Base-by-base conservation (phyloP, 2,113 vertebrate species). In the Ctenodactylus gundi region DNA sequence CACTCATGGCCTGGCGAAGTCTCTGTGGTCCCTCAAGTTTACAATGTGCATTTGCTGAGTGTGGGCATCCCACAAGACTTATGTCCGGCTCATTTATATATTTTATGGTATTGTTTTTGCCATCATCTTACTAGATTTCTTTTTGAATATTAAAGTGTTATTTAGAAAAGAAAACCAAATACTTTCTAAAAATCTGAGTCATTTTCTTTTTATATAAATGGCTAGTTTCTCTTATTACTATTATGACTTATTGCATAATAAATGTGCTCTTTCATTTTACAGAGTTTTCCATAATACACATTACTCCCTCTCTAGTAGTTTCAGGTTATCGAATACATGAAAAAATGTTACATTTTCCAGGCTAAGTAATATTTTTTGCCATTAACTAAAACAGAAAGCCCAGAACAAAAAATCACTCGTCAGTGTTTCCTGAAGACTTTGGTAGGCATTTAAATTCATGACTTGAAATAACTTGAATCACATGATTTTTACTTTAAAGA, bases 401-500 rank as follows among this genome's bases (percentile, higher is more conserved):
- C 6, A 75, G 55, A 83, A 77, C n/a, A 77, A n/a, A n/a, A 7
- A 88, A 31, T 7, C 36, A 2, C 1, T 49, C 25, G 25, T 58
- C 25, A 17, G 14, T 6, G 14, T 67, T 84, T 67, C 41, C 20
- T 46, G 34, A 65, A 65, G 70, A 81, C 65, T 60, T 21, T 39
- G 10, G 10, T 25, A 17, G 51, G 44, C 25, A 44, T 44, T 77
- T 41, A 83, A 72, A 75, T 72, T 78, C 12, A 65, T 27, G 27
- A 75, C 20, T 64, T 75, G 46, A 73, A 80, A 44, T 78, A 39
- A 60, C 34, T 64, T 58, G 21, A 31, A 34, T 84, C 53, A 86
- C 81, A 17, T 76, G 60, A 92, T 34, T 73, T 90, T 89, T 31
- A 85, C 58, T 75, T 92, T 64, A 13, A 51, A 87, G 80, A 34